Conservation (phyloP, 2,888 invertebrate genomes). For the Callinectes sapidus region DNA sequence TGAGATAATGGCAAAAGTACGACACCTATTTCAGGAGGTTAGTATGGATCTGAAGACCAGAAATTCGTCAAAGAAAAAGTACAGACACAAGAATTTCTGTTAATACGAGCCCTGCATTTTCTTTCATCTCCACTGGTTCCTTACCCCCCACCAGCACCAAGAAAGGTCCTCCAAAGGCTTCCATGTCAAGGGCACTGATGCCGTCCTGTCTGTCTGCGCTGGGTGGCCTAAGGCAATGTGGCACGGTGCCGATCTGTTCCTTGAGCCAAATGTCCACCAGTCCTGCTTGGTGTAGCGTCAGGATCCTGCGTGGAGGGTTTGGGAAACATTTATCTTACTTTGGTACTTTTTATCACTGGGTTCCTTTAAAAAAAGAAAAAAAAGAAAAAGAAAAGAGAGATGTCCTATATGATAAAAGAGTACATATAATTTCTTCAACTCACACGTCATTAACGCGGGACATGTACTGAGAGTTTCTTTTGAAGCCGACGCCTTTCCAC, state of each 20-base stretch:
- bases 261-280: constrained; percentile 18
- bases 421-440: constrained; percentile 2
- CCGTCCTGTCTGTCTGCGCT: constrained; percentile 3
- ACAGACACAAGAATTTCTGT: no score
- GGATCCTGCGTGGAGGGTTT: background rate
- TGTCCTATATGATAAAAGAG: background rate
- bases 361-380: background rate
- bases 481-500: constrained; percentile 51
- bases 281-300: constrained; percentile 23
- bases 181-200: constrained; percentile 37
- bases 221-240: constrained; percentile 41
- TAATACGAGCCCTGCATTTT: background rate
- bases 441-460: constrained; percentile 31
- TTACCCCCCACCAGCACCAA: constrained; percentile 36
- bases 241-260: constrained; percentile 6
- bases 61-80: no score
- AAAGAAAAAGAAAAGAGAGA: background rate
- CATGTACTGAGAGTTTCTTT: constrained; percentile 28
- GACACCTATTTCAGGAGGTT: no score
- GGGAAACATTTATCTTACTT: background rate
- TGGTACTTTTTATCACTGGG: background rate
- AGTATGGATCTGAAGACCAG: no score
- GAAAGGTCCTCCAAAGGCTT: constrained; percentile 12
- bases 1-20: no score
- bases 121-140: background rate